Evolutionary conservation across 2,797 vertebrate species (phyloP), one percentile per base, ranked within the genome.

Genomic region (Channa striata): DNA sequence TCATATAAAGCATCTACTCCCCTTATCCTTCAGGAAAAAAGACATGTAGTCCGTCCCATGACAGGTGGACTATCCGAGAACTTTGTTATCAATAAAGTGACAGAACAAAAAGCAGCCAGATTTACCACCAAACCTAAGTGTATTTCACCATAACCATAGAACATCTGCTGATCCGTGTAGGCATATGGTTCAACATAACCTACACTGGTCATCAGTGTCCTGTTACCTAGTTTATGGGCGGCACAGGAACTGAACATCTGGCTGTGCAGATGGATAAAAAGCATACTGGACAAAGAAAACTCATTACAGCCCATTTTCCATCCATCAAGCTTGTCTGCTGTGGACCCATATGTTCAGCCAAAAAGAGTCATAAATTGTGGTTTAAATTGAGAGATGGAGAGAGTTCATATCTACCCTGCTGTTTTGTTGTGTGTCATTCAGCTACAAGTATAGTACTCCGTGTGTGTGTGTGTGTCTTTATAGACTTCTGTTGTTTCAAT

Each of bases 251-350:
- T 12, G 56, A 80, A 86, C 86, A 91, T 87, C 84, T 91, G 89
- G 80, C 64, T 21, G 44, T 71, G 37, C 88, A 91, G 87, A 89
- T 89, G 87, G 89, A 73, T 65, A 63, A 61, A 84, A 85, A 73
- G 25, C 72, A 64, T 48, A 43, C 62, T 61, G 72, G 67, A 81
- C 75, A 85, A 86, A 79, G 74, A 60, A 77, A 79, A 76, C 65
- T 64, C 70, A 78, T 83, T 70, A 63, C 53, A 48, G 33, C 44
- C 63, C 44, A 42, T 74, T 83, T 85, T 77, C 59, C 50, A 61
- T 82, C 71, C 68, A 59, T 65, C 76, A 67, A 46, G 62, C 53
- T 40, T 49, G 51, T 75, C 59, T 63, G 47, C 63, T 61, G 53
- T 34, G 59, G 74, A 47, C 77, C 73, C 81, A 74, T 74, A 77